Percentiles rank a stretch among this genome's conserved stretches.
These are phyloP conservation scores for Forbesichthys agassizii DNA, from an alignment of 2,113 vertebrate species.

Conservation along the genomic window DNA sequence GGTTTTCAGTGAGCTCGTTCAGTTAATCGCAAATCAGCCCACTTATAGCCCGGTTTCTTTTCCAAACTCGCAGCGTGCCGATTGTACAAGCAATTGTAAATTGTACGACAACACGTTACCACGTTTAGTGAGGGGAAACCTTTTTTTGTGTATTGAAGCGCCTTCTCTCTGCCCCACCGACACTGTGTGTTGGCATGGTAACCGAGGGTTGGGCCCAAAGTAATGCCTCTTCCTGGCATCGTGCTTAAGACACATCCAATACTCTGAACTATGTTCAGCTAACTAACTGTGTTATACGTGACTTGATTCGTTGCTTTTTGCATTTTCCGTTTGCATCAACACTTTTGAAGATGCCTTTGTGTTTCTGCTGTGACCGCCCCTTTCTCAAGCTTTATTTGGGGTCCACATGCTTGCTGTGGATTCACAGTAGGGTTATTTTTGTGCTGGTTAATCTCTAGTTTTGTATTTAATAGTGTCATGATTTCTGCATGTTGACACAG, in stretches of 20 bases:
- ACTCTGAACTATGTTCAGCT: constrained; percentile 99
- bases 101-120: constrained; percentile 30
- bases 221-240: constrained; percentile 97
- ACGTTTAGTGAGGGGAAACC: constrained; percentile 74
- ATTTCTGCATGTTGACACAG: not conserved
- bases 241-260: constrained; percentile 93
- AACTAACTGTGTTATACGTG: constrained; percentile 79
- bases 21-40: constrained; percentile 45
- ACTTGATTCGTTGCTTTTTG: constrained; percentile 66
- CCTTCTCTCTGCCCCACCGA: constrained; percentile 85
- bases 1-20: constrained; percentile 18
- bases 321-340: constrained; percentile 38
- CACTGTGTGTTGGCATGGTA: constrained; percentile 89
- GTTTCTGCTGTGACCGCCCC: not conserved
- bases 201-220: constrained; percentile 87
- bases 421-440: not conserved
- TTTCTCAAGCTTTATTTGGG: not conserved
- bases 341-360: constrained; percentile 21
- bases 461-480: too few relatives aligned
- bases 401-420: not conserved
- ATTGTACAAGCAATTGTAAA: constrained; percentile 26
- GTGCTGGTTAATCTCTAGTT: too few relatives aligned
- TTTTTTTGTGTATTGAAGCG: constrained; percentile 79
- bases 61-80: constrained; percentile 33
- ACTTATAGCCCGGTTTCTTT: constrained; percentile 43